Percentiles rank a stretch among this genome's conserved stretches.
Conservation (phyloP, 2,888 invertebrate species). For the Fragum whitleyi region DNA sequence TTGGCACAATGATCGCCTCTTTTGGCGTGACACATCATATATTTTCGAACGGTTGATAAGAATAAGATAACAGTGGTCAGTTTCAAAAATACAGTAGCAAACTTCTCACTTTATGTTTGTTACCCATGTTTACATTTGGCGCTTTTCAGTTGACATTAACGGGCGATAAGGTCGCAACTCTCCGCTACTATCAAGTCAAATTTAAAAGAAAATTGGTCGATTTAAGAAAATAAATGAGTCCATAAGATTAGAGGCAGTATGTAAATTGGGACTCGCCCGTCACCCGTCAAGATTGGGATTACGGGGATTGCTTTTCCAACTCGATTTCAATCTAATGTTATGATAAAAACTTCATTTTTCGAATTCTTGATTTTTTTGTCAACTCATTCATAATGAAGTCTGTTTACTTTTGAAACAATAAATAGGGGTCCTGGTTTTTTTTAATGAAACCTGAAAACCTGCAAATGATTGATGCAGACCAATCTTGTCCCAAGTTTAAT, state of each 20-base stretch:
- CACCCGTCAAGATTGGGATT: slow-evolving; percentile 13
- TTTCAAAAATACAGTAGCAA: neutral
- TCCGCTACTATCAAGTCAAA: slow-evolving; percentile 12
- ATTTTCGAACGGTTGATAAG: no score
- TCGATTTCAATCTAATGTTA: neutral
- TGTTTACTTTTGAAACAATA: no score
- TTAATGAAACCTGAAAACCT: no score
- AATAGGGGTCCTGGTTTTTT: no score
- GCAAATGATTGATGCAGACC: no score
- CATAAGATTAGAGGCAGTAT: slow-evolving; percentile 12
- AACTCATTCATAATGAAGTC: neutral
- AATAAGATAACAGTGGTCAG: slow-evolving; percentile 2
- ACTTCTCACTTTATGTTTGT: slow-evolving; percentile 22
- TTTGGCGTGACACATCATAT: no score
- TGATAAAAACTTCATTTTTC: neutral
- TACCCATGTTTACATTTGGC: slow-evolving; percentile 27
- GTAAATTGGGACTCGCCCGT: slow-evolving; percentile 19
- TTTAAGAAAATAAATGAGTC: slow-evolving; percentile 23
- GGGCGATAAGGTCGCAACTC: slow-evolving; percentile 13
- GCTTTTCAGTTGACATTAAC: slow-evolving; percentile 26
- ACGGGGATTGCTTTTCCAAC: neutral
- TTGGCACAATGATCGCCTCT: no score
- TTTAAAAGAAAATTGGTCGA: slow-evolving; percentile 22
- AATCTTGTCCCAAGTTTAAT: no score
- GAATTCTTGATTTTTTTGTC: neutral